Evolutionary conservation across 2,888 invertebrate species (phyloP).

Genomic region (Chymomyza caudatula): DNA sequence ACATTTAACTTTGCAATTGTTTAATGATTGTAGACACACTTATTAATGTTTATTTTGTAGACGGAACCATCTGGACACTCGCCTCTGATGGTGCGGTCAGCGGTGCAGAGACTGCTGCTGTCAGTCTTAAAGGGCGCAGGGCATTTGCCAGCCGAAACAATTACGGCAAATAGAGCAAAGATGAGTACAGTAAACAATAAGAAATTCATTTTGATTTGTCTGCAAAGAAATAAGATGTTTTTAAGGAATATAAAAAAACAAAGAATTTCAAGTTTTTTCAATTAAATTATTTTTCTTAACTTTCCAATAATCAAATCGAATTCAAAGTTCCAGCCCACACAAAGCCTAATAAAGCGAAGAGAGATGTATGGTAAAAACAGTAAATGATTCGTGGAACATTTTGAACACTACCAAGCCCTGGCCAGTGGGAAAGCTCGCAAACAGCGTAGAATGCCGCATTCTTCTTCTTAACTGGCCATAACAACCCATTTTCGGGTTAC

Average conservation of each 20-base stretch:
- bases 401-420: no score
- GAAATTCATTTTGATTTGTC: conserved; percentile 63
- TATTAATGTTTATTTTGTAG: conserved; percentile 64
- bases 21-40: conserved; percentile 59
- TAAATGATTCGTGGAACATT: no score
- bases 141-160: conserved; percentile 57
- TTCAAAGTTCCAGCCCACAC: not conserved
- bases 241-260: not conserved
- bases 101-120: conserved; percentile 44
- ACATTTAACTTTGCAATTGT: not conserved
- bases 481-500: no score
- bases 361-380: not conserved
- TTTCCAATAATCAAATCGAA: not conserved
- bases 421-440: no score
- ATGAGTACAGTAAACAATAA: conserved; percentile 62
- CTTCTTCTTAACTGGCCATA: no score
- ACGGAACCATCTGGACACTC: conserved; percentile 68
- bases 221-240: not conserved
- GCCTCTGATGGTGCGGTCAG: conserved; percentile 70
- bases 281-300: not conserved
- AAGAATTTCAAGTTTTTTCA: not conserved
- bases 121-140: conserved; percentile 52
- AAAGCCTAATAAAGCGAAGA: not conserved
- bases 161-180: conserved; percentile 62
- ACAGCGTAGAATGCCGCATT: no score